phyloP scores from a whole-genome alignment of 1,140 invertebrate species.

The Drosophila kikkawai region DNA sequence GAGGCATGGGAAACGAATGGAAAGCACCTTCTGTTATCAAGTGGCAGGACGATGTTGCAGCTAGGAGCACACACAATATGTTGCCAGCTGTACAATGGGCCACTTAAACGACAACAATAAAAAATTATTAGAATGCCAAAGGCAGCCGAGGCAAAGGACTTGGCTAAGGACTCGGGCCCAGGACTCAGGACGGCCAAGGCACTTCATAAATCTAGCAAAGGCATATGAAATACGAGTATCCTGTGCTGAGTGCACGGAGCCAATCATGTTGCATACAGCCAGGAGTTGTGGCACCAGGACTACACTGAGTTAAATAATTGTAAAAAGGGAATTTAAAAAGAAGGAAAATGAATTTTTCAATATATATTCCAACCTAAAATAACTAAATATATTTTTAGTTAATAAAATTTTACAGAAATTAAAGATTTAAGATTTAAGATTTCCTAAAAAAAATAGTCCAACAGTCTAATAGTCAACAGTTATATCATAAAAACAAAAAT shows the following conservation, averaged over 20 bases:
- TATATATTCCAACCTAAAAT: too few relatives aligned
- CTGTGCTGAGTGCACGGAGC: slow-evolving; percentile 67
- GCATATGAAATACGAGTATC: slow-evolving; percentile 81
- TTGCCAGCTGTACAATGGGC: slow-evolving; percentile 79
- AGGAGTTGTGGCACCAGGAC: slow-evolving; percentile 14
- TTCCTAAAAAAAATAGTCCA: too few relatives aligned
- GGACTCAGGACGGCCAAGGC: slow-evolving; percentile 43
- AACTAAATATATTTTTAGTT: too few relatives aligned
- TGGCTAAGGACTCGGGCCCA: slow-evolving; percentile 39
- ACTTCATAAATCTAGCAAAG: slow-evolving; percentile 78
- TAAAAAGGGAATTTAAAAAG: not conserved
- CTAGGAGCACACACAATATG: slow-evolving; percentile 59
- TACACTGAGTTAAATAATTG: slow-evolving; percentile 17
- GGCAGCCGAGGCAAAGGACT: slow-evolving; percentile 44
- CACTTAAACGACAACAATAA: slow-evolving; percentile 80
- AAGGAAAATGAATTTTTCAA: not conserved
- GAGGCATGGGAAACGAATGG: slow-evolving; percentile 2
- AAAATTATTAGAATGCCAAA: slow-evolving; percentile 80
- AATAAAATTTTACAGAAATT: too few relatives aligned
- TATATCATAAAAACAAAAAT: too few relatives aligned
- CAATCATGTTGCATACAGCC: slow-evolving; percentile 72
- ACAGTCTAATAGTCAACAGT: too few relatives aligned
- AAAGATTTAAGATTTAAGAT: too few relatives aligned
- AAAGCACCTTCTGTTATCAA: slow-evolving; percentile 44
- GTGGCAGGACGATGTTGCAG: slow-evolving; percentile 47